Conservation (phyloP, 1,140 invertebrate genomes). For the Aphidius gifuensis region DNA sequence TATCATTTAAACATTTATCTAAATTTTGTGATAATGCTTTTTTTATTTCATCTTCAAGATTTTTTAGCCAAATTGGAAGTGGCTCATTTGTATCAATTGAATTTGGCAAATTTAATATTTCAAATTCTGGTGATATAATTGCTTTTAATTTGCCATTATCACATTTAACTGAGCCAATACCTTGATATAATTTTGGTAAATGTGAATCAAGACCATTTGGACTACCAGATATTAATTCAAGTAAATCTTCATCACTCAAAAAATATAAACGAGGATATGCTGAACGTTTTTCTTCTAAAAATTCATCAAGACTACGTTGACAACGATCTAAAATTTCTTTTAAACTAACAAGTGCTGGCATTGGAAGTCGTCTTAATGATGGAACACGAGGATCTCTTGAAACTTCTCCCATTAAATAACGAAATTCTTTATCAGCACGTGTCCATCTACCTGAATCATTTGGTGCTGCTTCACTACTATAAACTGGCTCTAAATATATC, state of each 20-base stretch:
- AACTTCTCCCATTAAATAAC: conserved; percentile 71
- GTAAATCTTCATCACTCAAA: conserved; percentile 91
- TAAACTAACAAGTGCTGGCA: conserved; percentile 74
- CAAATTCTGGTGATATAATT: conserved; percentile 75
- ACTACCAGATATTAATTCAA: conserved; percentile 84
- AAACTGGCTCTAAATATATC: conserved; percentile 98
- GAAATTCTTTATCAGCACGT: conserved; percentile 87
- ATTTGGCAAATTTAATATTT: conserved; percentile 74
- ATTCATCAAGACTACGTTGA: conserved; percentile 92
- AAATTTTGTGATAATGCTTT: conserved; percentile 39
- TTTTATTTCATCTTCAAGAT: conserved; percentile 45
- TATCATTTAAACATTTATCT: conserved; percentile 44
- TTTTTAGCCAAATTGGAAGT: conserved; percentile 43
- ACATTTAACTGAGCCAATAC: conserved; percentile 76
- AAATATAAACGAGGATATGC: conserved; percentile 95
- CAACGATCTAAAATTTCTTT: conserved; percentile 86
- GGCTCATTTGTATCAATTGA: conserved; percentile 61
- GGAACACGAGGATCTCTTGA: conserved; percentile 77
- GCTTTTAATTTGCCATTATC: conserved; percentile 65
- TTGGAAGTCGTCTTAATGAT: conserved; percentile 72
- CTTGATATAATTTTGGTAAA: conserved; percentile 92
- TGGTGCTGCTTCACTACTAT: conserved; percentile 77
- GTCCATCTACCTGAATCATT: conserved; percentile 82
- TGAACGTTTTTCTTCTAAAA: conserved; percentile 90
- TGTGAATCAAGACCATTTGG: conserved; percentile 86